Conservation (phyloP, 2,888 invertebrate species). For the Sphaerophoria rueppellii region DNA sequence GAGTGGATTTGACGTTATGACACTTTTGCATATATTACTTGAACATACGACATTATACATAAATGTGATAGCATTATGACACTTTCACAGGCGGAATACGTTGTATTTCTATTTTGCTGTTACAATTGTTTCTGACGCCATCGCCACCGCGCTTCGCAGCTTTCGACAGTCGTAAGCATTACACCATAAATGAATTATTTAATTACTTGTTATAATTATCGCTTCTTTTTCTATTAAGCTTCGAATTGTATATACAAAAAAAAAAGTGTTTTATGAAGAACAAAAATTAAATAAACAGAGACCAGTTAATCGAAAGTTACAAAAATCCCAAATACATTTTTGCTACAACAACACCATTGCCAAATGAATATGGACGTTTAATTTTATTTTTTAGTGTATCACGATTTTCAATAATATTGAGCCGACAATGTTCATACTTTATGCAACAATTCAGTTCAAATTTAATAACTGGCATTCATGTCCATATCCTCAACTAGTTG, state of each 20-base stretch:
- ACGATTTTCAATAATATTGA: constrained; percentile 54
- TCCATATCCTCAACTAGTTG: not conserved
- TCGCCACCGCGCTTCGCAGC: too few relatives aligned
- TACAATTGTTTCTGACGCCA: too few relatives aligned
- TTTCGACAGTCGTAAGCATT: too few relatives aligned
- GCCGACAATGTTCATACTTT: constrained; percentile 25
- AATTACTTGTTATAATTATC: too few relatives aligned
- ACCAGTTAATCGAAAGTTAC: not conserved
- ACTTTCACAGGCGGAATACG: too few relatives aligned
- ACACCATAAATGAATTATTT: too few relatives aligned
- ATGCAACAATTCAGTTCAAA: constrained; percentile 51
- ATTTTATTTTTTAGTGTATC: constrained; percentile 42
- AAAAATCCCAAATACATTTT: constrained; percentile 18
- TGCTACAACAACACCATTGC: constrained; percentile 22
- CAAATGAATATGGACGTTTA: constrained; percentile 26
- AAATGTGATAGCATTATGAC: too few relatives aligned
- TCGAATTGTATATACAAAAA: not conserved
- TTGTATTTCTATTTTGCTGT: too few relatives aligned
- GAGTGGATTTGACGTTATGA: too few relatives aligned
- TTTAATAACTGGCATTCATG: constrained; percentile 60
- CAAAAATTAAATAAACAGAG: not conserved
- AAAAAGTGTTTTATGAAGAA: not conserved
- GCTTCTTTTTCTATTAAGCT: too few relatives aligned
- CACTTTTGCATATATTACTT: too few relatives aligned
- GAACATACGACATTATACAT: too few relatives aligned